Evolutionary conservation across 1,140 invertebrate species (phyloP).

Genomic region (Zaprionus nigranus): DNA sequence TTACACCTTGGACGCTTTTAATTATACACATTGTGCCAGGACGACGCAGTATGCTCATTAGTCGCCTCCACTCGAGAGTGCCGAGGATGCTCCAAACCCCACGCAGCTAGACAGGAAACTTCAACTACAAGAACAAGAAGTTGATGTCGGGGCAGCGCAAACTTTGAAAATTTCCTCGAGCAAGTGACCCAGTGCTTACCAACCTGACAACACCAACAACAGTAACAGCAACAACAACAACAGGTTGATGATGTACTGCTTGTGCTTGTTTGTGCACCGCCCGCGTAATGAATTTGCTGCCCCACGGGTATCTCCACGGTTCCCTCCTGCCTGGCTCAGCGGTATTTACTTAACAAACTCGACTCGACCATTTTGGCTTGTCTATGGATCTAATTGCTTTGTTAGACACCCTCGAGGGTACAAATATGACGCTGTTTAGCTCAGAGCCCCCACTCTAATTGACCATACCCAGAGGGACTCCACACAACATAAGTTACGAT

Average conservation of each 20-base stretch:
- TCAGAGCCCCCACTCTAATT: background rate
- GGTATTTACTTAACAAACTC: constrained; percentile 51
- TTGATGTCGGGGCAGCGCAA: constrained; percentile 53
- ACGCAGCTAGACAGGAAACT: constrained; percentile 41
- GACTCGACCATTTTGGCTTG: constrained; percentile 64
- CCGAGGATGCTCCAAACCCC: background rate
- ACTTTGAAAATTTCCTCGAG: constrained; percentile 67
- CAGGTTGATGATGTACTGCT: constrained; percentile 22
- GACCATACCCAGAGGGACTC: background rate
- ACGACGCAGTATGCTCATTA: constrained; percentile 58
- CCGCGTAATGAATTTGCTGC: constrained; percentile 74
- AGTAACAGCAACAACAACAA: constrained; percentile 23
- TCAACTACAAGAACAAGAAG: constrained; percentile 53
- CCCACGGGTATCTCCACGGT: constrained; percentile 19
- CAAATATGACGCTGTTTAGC: constrained; percentile 66
- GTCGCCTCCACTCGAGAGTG: constrained; percentile 31
- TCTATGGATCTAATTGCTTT: constrained; percentile 77
- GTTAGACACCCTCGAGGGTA: constrained; percentile 66
- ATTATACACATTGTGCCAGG: constrained; percentile 75
- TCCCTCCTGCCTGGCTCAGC: constrained; percentile 6
- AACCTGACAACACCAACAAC: constrained; percentile 27
- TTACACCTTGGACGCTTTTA: constrained; percentile 82
- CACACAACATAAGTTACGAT: background rate
- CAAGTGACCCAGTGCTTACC: constrained; percentile 69
- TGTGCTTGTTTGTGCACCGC: constrained; percentile 19